Base-by-base conservation (phyloP, 2,888 invertebrate genomes). In the Tortricodes alternella region DNA sequence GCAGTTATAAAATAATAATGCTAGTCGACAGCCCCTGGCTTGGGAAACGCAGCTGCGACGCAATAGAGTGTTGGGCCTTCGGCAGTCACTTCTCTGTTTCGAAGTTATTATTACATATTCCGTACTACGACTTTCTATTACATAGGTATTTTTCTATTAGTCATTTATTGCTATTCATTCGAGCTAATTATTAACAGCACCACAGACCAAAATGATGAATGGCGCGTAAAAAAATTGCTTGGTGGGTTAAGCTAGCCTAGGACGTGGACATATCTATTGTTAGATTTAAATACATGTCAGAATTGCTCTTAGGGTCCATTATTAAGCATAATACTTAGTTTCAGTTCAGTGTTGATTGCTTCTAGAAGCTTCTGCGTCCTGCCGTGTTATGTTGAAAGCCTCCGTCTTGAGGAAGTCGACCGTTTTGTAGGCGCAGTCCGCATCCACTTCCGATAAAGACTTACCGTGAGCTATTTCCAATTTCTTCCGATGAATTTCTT, bases 391-490 rank as follows among this genome's bases (percentile, higher is more conserved):
- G 82, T 96, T 97, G 74, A 98, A 96, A 4, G 98, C 98, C 78
- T 97, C 95, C 0, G 98, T 98, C 91, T 97, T 98, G 48, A 97
- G 90, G 88, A 98, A 98, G 87, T 98, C 98, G 0, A 98, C 97
- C 1, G 96, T 96, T 80, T 97, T 97, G 83, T 98, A 98, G 6
- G 96, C 96, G 0, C 95, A 75, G 29, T 85, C 82, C 0, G 76
- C 63, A 2, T 86, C 85, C 0, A 67, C 74, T 0, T 73, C 68
- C 0, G 85, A 82, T 16, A 65, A 44, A 0, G 85, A 78, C 52
- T 79, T 85, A 1, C 83, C 80, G 51, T 83, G 83, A 0, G 69
- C 60, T 8, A 79, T 61, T 0, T 75, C 69, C 0, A 68, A 43
- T 18, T 55, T 71, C 41, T 62, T 72, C 19, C 65, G 65, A 0